These are phyloP conservation scores for Drosophila baimaii DNA, from an alignment of 1,140 invertebrate genomes.

Conservation along the genomic window DNA sequence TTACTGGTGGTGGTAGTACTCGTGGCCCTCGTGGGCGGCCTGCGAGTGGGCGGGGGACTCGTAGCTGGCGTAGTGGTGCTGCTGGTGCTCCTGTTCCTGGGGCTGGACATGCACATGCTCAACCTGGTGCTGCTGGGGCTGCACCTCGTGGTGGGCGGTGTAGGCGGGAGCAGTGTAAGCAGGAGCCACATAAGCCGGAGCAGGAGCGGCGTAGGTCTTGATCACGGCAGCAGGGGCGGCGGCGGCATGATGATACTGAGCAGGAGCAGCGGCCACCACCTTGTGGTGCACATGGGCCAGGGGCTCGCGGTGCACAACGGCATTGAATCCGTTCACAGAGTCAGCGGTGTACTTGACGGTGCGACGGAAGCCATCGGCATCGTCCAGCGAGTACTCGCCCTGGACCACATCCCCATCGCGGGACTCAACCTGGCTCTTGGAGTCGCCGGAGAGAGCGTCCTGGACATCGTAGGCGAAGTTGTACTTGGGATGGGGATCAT, in stretches of 20 bases:
- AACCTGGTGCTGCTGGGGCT: slow-evolving; percentile 50
- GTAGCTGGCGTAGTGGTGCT: slow-evolving; percentile 69
- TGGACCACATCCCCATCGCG: slow-evolving; percentile 86
- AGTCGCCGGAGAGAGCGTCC: slow-evolving; percentile 86
- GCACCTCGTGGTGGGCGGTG: slow-evolving; percentile 49
- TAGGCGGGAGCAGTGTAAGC: slow-evolving; percentile 48
- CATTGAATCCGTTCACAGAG: slow-evolving; percentile 84
- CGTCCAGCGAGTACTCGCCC: slow-evolving; percentile 79
- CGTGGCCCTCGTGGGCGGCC: slow-evolving; percentile 60
- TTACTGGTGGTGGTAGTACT: slow-evolving; percentile 75
- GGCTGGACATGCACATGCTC: slow-evolving; percentile 19
- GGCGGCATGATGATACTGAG: slow-evolving; percentile 63
- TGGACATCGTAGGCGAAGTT: slow-evolving; percentile 85
- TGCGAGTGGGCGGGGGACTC: slow-evolving; percentile 66
- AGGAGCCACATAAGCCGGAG: slow-evolving; percentile 55
- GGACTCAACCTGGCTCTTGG: slow-evolving; percentile 86
- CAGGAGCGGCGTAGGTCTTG: slow-evolving; percentile 57
- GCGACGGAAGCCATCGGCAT: slow-evolving; percentile 83
- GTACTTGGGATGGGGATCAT: slow-evolving; percentile 86
- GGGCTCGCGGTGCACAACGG: slow-evolving; percentile 84
- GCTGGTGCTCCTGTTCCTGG: slow-evolving; percentile 51
- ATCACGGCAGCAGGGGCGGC: slow-evolving; percentile 48
- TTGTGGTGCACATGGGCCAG: slow-evolving; percentile 72
- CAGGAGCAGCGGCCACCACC: slow-evolving; percentile 59
- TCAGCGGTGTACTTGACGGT: slow-evolving; percentile 85